These are phyloP conservation scores for Nymphalis polychloros DNA, from an alignment of 2,888 invertebrate species.

Conservation along the genomic window DNA sequence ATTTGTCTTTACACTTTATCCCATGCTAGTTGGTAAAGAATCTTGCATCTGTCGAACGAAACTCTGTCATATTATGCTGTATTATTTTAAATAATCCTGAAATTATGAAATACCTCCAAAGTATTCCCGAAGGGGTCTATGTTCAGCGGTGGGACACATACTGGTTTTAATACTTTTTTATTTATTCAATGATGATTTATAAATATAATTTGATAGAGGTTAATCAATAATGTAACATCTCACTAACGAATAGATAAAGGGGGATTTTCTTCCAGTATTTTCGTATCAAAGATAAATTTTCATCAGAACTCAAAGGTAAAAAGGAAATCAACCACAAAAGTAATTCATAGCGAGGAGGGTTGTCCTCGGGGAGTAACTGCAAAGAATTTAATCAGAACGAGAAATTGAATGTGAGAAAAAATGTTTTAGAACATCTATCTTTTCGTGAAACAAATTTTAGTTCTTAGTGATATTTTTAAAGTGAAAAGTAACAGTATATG, in stretches of 20 bases:
- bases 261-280: slow-evolving; percentile 11
- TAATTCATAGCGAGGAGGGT: slow-evolving; percentile 24
- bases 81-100: no score
- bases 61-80: no score
- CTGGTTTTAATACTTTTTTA: no score
- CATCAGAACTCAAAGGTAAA: slow-evolving; percentile 26
- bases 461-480: no score
- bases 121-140: no score
- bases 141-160: no score
- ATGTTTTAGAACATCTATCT: slow-evolving; percentile 3
- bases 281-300: slow-evolving; percentile 24
- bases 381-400: slow-evolving; percentile 33
- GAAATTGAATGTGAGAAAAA: slow-evolving; percentile 33
- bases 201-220: background rate
- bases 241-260: background rate
- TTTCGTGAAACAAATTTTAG: background rate
- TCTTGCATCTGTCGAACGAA: no score
- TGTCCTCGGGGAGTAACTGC: slow-evolving; percentile 24
- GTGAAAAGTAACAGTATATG: no score
- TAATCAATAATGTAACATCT: background rate
- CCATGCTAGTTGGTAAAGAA: no score
- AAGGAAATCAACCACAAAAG: slow-evolving; percentile 27
- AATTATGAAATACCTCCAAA: no score
- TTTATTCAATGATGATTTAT: no score
- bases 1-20: no score